Conservation (phyloP, 2,888 invertebrate species). For the Lapara coniferarum region DNA sequence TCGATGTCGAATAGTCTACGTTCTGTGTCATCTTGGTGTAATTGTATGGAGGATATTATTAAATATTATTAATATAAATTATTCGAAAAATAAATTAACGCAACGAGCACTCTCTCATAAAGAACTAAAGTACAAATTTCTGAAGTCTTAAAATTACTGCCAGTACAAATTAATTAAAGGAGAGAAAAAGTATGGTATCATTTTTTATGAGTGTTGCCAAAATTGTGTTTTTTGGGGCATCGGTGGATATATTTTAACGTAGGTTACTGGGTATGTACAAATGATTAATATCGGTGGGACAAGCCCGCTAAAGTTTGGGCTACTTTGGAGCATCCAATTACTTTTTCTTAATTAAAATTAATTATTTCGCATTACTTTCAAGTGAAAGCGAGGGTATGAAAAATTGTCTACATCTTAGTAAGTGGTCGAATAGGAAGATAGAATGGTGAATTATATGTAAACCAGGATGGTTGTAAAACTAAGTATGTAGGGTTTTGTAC, state of each 20-base stretch:
- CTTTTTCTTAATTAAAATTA: constrained; percentile 34
- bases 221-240: constrained; percentile 76
- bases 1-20: constrained; percentile 66
- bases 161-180: constrained; percentile 81
- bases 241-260: constrained; percentile 68
- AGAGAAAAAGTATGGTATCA: constrained; percentile 51
- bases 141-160: constrained; percentile 77
- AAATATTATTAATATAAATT: constrained; percentile 40
- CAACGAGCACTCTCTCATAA: constrained; percentile 73
- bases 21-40: constrained; percentile 74
- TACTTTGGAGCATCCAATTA: constrained; percentile 33
- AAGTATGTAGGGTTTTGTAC: constrained; percentile 81
- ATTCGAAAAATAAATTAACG: constrained; percentile 51
- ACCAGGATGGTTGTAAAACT: constrained; percentile 84
- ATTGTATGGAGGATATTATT: constrained; percentile 37
- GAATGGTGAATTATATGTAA: constrained; percentile 67
- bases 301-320: constrained; percentile 53
- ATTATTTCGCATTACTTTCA: constrained; percentile 50
- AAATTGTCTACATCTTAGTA: constrained; percentile 59
- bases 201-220: constrained; percentile 80
- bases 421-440: constrained; percentile 57
- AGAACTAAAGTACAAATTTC: constrained; percentile 82
- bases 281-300: constrained; percentile 50
- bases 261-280: constrained; percentile 74
- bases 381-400: constrained; percentile 58